A percentile compares a stretch with the other conserved stretches of the same genome.
phyloP scores from a whole-genome alignment of 2,113 vertebrate genomes.

The Salvelinus sp. region DNA sequence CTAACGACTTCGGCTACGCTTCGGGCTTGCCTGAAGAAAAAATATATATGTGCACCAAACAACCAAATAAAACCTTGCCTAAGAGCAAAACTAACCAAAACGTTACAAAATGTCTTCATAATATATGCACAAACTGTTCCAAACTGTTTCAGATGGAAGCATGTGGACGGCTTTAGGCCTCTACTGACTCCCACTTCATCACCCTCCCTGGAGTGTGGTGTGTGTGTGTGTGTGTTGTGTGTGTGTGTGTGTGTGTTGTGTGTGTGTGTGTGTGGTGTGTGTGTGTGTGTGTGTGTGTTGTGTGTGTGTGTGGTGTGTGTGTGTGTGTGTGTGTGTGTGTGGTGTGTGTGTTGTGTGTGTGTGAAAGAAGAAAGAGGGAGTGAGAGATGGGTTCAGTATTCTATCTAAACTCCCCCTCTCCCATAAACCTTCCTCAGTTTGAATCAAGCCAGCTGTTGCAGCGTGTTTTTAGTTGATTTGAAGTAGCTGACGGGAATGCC shows the following conservation, averaged over 20 bases:
- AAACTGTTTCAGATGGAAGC: too few relatives aligned
- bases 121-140: too few relatives aligned
- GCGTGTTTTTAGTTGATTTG: slow-evolving; percentile 66
- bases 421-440: slow-evolving; percentile 19
- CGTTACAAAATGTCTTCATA: too few relatives aligned
- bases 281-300: too few relatives aligned
- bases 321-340: too few relatives aligned
- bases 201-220: neutral
- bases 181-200: slow-evolving; percentile 33
- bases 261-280: too few relatives aligned
- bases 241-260: neutral
- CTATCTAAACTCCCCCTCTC: neutral
- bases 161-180: slow-evolving; percentile 15
- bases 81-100: too few relatives aligned
- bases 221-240: neutral
- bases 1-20: too few relatives aligned
- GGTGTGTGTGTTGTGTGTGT: neutral
- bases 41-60: too few relatives aligned
- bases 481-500: slow-evolving; percentile 65
- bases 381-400: slow-evolving; percentile 5
- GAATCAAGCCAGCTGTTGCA: slow-evolving; percentile 53
- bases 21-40: too few relatives aligned
- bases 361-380: neutral
- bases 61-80: too few relatives aligned
- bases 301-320: neutral